These are phyloP conservation scores for Teinopalpus imperialis DNA, from an alignment of 2,888 invertebrate genomes.

Conservation along the genomic window DNA sequence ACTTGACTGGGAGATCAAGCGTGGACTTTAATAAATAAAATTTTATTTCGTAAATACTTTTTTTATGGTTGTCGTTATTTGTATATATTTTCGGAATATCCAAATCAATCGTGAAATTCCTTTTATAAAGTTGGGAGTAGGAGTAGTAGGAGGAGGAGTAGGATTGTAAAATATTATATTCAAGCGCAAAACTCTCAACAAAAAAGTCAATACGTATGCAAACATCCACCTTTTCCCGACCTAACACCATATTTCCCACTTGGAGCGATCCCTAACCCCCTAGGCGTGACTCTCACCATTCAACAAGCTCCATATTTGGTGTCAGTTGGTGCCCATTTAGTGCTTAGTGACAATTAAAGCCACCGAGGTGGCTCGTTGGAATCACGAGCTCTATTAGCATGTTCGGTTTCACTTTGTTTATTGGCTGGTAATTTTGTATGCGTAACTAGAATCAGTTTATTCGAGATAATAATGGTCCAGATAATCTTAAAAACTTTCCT, in stretches of 20 bases:
- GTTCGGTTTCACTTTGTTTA: slow-evolving; percentile 40
- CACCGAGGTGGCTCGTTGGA: slow-evolving; percentile 33
- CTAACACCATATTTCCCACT: slow-evolving; percentile 34
- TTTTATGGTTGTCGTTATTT: no score
- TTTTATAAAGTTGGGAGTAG: no score
- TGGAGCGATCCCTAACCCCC: slow-evolving; percentile 29
- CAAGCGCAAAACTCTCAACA: neutral
- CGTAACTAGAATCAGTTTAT: slow-evolving; percentile 11
- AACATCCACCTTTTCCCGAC: slow-evolving; percentile 18
- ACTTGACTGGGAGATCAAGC: no score
- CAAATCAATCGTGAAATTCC: no score
- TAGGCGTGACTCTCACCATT: slow-evolving; percentile 45
- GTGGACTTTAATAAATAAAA: no score
- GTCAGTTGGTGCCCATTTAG: slow-evolving; percentile 44
- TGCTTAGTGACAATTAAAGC: slow-evolving; percentile 55
- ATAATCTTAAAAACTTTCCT: neutral
- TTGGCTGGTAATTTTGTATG: slow-evolving; percentile 36
- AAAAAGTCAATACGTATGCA: slow-evolving; percentile 8
- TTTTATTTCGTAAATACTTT: no score
- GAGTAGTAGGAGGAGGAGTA: no score
- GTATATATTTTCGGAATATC: no score
- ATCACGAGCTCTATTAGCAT: slow-evolving; percentile 56
- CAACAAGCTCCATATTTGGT: slow-evolving; percentile 43
- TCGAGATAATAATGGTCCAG: neutral
- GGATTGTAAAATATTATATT: no score